Percentiles rank a stretch among this genome's conserved stretches.
Conservation (phyloP, 2,797 vertebrate species). For the Argya squamiceps region DNA sequence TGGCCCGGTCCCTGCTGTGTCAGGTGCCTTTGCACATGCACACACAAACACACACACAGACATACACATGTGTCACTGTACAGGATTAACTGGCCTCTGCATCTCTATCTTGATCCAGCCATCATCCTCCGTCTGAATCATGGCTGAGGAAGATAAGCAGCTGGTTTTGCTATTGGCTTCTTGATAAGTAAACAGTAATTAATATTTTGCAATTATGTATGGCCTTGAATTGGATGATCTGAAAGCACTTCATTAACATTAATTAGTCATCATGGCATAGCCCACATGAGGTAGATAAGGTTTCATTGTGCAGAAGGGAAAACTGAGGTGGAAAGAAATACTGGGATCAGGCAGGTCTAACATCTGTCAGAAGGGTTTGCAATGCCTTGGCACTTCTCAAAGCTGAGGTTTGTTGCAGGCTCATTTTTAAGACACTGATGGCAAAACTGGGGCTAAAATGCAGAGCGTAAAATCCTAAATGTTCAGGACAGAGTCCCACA, state of each 20-base stretch:
- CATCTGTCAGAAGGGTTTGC: not conserved
- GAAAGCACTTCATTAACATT: conserved; percentile 31
- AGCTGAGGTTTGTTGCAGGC: not conserved
- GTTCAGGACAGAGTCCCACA: accelerated
- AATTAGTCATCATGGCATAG: conserved; percentile 28
- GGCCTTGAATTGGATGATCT: not conserved
- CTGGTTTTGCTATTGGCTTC: not conserved
- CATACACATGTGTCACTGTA: not conserved
- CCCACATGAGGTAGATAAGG: not conserved
- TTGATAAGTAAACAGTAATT: conserved; percentile 50
- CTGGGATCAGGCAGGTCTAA: not conserved
- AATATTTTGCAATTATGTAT: conserved; percentile 42
- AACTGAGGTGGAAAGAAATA: not conserved
- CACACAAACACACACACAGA: not conserved
- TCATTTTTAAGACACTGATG: not conserved
- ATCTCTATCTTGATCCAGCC: not conserved
- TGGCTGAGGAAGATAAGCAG: conserved; percentile 15
- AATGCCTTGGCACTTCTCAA: not conserved
- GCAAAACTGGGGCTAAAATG: not conserved
- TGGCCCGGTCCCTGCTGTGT: not conserved
- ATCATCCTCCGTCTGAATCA: conserved; percentile 30
- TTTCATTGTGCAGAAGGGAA: not conserved
- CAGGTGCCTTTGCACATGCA: not conserved
- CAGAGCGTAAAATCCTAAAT: not conserved
- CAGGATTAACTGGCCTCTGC: not conserved